Evolutionary conservation across 2,797 vertebrate genomes (phyloP).

Genomic region (Rhinella marina): DNA sequence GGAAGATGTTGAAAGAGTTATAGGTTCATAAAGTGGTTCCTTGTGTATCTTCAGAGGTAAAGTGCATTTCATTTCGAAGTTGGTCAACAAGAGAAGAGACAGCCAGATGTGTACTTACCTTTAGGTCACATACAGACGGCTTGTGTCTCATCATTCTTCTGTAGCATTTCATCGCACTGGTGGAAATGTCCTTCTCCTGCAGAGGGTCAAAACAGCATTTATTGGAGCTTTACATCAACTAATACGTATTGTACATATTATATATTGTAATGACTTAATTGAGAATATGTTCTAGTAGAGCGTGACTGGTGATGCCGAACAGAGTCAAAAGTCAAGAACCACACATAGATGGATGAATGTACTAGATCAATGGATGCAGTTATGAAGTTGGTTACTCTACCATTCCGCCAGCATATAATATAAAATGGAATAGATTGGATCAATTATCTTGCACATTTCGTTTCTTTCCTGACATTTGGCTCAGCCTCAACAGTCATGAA

Average conservation of each 20-base stretch:
- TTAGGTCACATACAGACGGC: no score
- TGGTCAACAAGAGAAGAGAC: neutral
- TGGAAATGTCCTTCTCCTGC: slow-evolving; percentile 19
- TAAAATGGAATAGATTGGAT: no score
- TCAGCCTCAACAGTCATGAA: neutral
- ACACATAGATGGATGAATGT: neutral
- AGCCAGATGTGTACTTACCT: neutral
- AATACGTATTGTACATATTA: neutral
- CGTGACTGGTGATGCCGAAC: neutral
- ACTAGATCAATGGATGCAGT: accelerated
- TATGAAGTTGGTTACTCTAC: neutral
- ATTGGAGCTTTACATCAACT: neutral
- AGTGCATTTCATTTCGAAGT: neutral
- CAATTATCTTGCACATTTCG: neutral
- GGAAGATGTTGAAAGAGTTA: no score
- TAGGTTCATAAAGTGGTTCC: neutral
- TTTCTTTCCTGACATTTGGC: neutral
- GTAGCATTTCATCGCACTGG: slow-evolving; percentile 12
- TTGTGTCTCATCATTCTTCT: slow-evolving; percentile 31
- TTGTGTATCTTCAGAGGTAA: neutral
- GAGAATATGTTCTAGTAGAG: neutral
- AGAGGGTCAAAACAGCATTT: neutral
- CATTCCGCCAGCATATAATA: neutral
- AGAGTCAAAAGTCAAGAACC: neutral
- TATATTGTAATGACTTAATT: neutral